phyloP scores from a whole-genome alignment of 1,140 invertebrate species.

The Saccostrea echinata region DNA sequence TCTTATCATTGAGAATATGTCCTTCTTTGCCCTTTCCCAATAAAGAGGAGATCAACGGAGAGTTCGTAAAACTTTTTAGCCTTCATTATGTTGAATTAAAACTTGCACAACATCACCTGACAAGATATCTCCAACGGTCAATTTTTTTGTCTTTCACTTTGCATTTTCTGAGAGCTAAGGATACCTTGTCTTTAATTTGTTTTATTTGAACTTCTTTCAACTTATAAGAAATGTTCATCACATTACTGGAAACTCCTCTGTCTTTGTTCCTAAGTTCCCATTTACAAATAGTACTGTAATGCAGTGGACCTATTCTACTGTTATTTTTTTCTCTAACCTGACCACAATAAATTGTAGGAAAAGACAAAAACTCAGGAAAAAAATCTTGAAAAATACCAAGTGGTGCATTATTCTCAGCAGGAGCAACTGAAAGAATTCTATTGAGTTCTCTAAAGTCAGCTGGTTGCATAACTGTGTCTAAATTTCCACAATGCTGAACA shows the following conservation, averaged over 20 bases:
- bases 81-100: slow-evolving; percentile 58
- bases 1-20: slow-evolving; percentile 65
- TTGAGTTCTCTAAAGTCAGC: slow-evolving; percentile 18
- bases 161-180: slow-evolving; percentile 43
- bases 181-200: slow-evolving; percentile 45
- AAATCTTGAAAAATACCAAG: slow-evolving; percentile 47
- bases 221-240: slow-evolving; percentile 51
- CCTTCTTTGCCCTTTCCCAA: slow-evolving; percentile 54
- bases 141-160: slow-evolving; percentile 42
- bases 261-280: slow-evolving; percentile 49
- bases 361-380: slow-evolving; percentile 55
- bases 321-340: slow-evolving; percentile 44
- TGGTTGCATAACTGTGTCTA: slow-evolving; percentile 44
- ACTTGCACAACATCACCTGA: slow-evolving; percentile 35
- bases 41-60: slow-evolving; percentile 60
- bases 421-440: slow-evolving; percentile 47
- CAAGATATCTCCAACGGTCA: slow-evolving; percentile 47
- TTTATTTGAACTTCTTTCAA: slow-evolving; percentile 51
- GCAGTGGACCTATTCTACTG: neutral
- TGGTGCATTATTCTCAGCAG: slow-evolving; percentile 43
- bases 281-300: slow-evolving; percentile 50
- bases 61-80: slow-evolving; percentile 55
- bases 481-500: slow-evolving; percentile 8
- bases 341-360: slow-evolving; percentile 63
- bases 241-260: slow-evolving; percentile 45